phyloP scores from a whole-genome alignment of 2,888 invertebrate genomes.

The Dryobotodes eremita region DNA sequence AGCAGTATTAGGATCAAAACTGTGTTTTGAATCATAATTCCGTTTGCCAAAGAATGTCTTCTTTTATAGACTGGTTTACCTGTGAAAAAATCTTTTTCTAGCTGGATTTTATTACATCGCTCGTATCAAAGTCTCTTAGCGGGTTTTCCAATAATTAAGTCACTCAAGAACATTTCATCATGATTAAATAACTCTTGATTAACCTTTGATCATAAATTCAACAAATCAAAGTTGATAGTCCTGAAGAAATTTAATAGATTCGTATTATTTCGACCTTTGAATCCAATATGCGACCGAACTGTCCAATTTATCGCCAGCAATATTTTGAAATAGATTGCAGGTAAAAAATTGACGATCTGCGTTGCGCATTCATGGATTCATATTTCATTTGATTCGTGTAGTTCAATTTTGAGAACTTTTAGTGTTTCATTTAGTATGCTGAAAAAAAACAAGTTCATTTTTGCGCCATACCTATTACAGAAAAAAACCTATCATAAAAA shows the following conservation, averaged over 20 bases:
- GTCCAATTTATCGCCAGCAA: slow-evolving; percentile 30
- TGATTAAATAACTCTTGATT: background rate
- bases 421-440: background rate
- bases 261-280: background rate
- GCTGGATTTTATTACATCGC: too few relatives aligned
- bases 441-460: background rate
- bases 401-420: slow-evolving; percentile 16
- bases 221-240: background rate
- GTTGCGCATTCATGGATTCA: background rate
- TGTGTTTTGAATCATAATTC: background rate
- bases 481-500: background rate
- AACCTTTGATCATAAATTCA: background rate
- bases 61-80: background rate
- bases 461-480: background rate
- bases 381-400: slow-evolving; percentile 35
- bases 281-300: background rate
- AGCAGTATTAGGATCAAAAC: background rate
- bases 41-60: too few relatives aligned
- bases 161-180: background rate
- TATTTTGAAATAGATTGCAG: slow-evolving; percentile 41
- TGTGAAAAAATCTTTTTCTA: background rate
- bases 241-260: slow-evolving; percentile 14
- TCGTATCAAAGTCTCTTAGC: background rate
- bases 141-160: background rate
- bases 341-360: slow-evolving; percentile 22